Conservation (phyloP, 2,797 vertebrate species). For the Potorous gilbertii region DNA sequence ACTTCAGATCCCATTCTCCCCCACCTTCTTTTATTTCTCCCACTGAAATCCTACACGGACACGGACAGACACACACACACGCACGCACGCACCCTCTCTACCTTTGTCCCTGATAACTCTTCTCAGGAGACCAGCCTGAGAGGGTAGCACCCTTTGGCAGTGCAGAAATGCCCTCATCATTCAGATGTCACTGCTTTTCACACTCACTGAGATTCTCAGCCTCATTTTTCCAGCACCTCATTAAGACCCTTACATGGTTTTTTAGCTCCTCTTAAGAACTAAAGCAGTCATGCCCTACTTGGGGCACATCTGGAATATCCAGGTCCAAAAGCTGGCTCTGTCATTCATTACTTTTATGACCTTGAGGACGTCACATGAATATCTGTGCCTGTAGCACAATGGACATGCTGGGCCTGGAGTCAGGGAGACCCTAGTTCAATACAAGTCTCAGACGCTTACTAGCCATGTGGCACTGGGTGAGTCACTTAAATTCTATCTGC, state of each 20-base stretch:
- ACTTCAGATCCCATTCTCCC: background rate
- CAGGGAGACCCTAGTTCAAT: background rate
- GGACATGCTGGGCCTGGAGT: background rate
- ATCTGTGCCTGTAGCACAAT: background rate
- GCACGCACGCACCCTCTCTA: background rate
- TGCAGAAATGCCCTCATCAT: background rate
- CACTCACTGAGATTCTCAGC: too few relatives aligned
- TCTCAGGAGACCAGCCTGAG: too few relatives aligned
- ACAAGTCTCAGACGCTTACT: background rate
- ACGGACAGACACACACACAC: too few relatives aligned
- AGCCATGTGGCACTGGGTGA: background rate
- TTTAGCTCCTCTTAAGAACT: too few relatives aligned
- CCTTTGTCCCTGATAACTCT: too few relatives aligned
- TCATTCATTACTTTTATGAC: background rate
- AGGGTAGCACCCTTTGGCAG: background rate
- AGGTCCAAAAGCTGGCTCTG: background rate
- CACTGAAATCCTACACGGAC: too few relatives aligned
- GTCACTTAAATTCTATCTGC: background rate
- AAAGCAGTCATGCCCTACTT: too few relatives aligned
- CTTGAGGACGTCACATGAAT: background rate
- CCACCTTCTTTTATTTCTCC: too few relatives aligned
- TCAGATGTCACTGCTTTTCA: background rate
- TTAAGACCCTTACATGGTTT: too few relatives aligned
- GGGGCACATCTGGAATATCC: background rate
- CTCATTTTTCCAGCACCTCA: too few relatives aligned